These are phyloP conservation scores for Siphamia tubifer DNA, from an alignment of 2,113 vertebrate genomes.

Conservation along the genomic window DNA sequence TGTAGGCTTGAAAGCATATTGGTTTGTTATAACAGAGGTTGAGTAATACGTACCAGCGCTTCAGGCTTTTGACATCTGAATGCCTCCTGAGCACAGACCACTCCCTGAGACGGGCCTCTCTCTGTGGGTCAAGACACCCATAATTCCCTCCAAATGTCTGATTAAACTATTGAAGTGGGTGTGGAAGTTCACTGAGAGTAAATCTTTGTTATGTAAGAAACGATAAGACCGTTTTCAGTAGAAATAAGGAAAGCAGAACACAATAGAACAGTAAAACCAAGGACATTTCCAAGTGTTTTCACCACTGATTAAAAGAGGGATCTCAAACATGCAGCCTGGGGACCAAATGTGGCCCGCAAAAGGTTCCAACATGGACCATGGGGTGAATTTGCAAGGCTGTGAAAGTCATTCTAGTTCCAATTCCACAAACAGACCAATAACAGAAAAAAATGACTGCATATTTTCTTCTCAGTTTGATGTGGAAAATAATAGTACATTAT, in stretches of 20 bases:
- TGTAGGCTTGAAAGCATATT: conserved; percentile 28
- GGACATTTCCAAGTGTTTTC: not conserved
- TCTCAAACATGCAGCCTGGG: no score
- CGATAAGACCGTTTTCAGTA: not conserved
- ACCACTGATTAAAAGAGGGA: not conserved
- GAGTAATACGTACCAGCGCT: conserved; percentile 18
- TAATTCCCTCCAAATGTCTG: conserved; percentile 46
- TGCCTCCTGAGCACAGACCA: not conserved
- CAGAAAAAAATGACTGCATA: no score
- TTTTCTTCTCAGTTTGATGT: no score
- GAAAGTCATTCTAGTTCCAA: no score
- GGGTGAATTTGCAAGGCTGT: no score
- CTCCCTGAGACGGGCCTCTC: not conserved
- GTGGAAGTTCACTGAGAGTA: conserved; percentile 1
- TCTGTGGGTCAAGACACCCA: not conserved
- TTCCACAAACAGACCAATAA: no score
- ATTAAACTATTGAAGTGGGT: conserved; percentile 14
- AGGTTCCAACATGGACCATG: no score
- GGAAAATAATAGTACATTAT: no score
- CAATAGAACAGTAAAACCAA: not conserved
- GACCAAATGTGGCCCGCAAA: no score
- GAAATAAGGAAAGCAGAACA: not conserved
- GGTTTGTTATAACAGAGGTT: conserved; percentile 23
- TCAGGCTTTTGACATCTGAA: not conserved
- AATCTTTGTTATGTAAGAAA: not conserved